Percentiles rank a stretch among this genome's conserved stretches.
Conservation (phyloP, 1,140 invertebrate species). For the Drosophila lacertosa region DNA sequence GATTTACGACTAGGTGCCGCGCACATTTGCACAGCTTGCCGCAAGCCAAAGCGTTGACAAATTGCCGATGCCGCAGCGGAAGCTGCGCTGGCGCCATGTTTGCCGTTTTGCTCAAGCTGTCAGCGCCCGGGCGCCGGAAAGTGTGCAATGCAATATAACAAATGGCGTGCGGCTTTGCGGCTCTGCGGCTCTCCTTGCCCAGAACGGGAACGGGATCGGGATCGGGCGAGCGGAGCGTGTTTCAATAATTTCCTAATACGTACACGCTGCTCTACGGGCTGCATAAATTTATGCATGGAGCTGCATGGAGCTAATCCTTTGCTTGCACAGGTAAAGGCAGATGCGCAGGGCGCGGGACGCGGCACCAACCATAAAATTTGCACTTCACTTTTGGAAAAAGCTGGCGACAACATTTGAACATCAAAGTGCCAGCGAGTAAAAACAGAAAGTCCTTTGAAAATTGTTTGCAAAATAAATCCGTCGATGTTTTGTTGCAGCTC, state of each 20-base stretch:
- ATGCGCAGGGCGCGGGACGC: background rate
- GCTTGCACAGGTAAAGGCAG: constrained; percentile 14
- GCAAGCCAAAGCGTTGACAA: constrained; percentile 76
- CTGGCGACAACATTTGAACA: constrained; percentile 60
- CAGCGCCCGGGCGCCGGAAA: constrained; percentile 60
- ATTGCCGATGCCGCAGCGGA: constrained; percentile 49
- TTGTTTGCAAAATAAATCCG: constrained; percentile 44
- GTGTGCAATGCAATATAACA: constrained; percentile 68
- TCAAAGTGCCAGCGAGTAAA: constrained; percentile 52
- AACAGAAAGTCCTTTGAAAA: constrained; percentile 29
- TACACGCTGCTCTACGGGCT: constrained; percentile 21
- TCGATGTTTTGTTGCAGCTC: constrained; percentile 10
- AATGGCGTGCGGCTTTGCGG: constrained; percentile 63
- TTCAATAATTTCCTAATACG: constrained; percentile 73
- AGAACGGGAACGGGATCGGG: constrained; percentile 14
- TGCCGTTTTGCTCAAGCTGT: constrained; percentile 77
- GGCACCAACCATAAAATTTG: constrained; percentile 27
- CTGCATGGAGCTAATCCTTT: constrained; percentile 48
- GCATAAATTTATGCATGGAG: constrained; percentile 44
- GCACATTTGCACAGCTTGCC: constrained; percentile 70
- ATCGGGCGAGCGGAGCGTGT: constrained; percentile 2
- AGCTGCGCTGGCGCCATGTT: constrained; percentile 49
- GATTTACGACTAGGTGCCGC: constrained; percentile 57
- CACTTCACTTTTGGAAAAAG: constrained; percentile 25
- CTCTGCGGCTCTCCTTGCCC: background rate